phyloP scores from a whole-genome alignment of 2,113 vertebrate genomes.

The Parus major region DNA sequence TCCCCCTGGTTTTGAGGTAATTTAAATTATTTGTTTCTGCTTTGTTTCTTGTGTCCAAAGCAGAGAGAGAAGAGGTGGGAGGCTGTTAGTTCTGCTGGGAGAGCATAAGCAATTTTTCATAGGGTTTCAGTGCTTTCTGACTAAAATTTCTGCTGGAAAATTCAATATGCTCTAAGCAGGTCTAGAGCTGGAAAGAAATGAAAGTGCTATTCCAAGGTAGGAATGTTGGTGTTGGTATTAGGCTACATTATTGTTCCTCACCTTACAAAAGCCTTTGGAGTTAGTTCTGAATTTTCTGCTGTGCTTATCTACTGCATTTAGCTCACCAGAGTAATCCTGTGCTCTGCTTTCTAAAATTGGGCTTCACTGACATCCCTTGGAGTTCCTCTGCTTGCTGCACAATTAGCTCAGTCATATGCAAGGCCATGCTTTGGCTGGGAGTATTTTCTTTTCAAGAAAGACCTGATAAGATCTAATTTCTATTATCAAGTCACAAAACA shows the following conservation, averaged over 20 bases:
- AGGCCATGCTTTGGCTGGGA: not conserved
- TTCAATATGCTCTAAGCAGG: not conserved
- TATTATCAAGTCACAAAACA: not conserved
- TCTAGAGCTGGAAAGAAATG: not conserved
- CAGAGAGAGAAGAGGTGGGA: not conserved
- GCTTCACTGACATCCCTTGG: not conserved
- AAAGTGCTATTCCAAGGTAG: not conserved
- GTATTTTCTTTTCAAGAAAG: not conserved
- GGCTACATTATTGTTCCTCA: not conserved
- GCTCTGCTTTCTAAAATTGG: conserved; percentile 4
- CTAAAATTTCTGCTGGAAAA: not conserved
- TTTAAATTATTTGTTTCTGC: not conserved
- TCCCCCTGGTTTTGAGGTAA: not conserved
- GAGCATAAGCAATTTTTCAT: not conserved
- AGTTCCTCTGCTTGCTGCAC: not conserved
- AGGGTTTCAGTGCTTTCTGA: not conserved
- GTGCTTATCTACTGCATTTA: not conserved
- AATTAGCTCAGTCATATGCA: not conserved
- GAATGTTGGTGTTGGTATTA: not conserved
- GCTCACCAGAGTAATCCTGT: not conserved
- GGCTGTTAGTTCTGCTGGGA: not conserved
- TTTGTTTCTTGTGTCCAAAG: not conserved
- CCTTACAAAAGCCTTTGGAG: not conserved
- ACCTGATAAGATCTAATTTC: not conserved
- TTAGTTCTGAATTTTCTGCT: not conserved